Evolutionary conservation across 2,888 invertebrate genomes (phyloP).

Genomic region (Antheraea yamamai): DNA sequence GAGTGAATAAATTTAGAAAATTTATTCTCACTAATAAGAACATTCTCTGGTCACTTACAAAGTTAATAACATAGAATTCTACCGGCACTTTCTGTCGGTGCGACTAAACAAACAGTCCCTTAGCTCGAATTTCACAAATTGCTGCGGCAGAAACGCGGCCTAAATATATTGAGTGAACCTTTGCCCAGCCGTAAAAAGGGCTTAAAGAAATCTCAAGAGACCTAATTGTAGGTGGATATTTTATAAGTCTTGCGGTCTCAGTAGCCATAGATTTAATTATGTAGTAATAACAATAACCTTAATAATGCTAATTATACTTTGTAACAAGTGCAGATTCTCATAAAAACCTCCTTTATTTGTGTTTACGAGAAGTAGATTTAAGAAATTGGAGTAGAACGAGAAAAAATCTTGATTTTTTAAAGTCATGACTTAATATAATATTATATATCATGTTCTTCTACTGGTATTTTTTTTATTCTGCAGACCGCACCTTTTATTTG

Average conservation of each 20-base stretch:
- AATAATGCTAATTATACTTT: neutral
- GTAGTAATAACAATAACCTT: neutral
- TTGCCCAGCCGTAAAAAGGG: conserved; percentile 44
- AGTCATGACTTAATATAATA: too few relatives aligned
- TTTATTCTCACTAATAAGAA: conserved; percentile 38
- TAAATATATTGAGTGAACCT: conserved; percentile 44
- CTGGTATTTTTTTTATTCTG: too few relatives aligned
- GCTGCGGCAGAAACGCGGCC: conserved; percentile 36
- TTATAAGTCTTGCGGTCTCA: conserved; percentile 30
- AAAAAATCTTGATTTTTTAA: neutral
- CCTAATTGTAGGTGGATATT: conserved; percentile 36
- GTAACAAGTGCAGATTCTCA: neutral
- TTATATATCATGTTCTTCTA: neutral
- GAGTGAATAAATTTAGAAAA: conserved; percentile 23
- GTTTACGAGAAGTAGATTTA: neutral
- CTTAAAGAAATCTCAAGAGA: conserved; percentile 38
- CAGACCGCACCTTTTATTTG: too few relatives aligned
- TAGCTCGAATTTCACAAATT: conserved; percentile 48
- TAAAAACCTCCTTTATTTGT: neutral
- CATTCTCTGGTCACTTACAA: conserved; percentile 43
- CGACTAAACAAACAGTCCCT: conserved; percentile 43
- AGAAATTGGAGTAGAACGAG: neutral
- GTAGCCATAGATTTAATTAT: neutral
- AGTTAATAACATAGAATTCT: conserved; percentile 41
- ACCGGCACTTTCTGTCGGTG: conserved; percentile 31